Base-by-base conservation (phyloP, 2,888 invertebrate genomes). In the Diarsia dahlii region DNA sequence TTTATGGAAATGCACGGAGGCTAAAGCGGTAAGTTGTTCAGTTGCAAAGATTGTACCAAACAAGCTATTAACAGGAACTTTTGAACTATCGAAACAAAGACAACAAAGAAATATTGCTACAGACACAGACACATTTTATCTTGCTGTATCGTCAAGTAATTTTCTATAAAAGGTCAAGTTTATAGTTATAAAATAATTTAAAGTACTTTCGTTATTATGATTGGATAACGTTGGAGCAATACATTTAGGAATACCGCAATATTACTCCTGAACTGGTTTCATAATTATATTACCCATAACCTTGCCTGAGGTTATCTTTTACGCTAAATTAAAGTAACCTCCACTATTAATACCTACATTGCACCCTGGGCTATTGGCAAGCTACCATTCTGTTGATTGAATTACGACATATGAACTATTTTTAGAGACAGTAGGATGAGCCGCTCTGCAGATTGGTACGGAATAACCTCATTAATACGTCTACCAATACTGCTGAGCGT, bases 161-260 rank as follows among this genome's bases (percentile, higher is more conserved):
- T 71, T 80, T 68, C 60, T 50, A 34, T 75, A 84, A 56, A 75
- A 64, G 58, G 65, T 74, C 28, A 45, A 58, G 39, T 79, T 74
- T 67, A 46, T 34, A 45, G 58, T 50, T 66, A 13, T 45, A 64
- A 70, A 58, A 70, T 67, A n/a, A 75, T 63, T 70, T 46, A 52
- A 67, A 58, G 23, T 80, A n/a, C 46, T 56, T 34, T 28, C 28
- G 39, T 64, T 65, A 64, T 54, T 45, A 46, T 62, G 68, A 72
- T 81, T 77, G 54, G 45, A 13, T 50, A 15, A 39, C 58, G 46
- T 64, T n/a, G 23, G 18, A 23, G 48, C 64, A 64, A 45, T 63
- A 56, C 13, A 45, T 45, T 23, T 20, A 71, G 18, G 56, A 15
- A 63, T 72, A 52, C 45, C 20, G 13, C 34, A 56, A 73, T 15